Evolutionary conservation across 2,888 invertebrate genomes (phyloP), one percentile per base, ranked within the genome.

Genomic region (Agrilus mali): DNA sequence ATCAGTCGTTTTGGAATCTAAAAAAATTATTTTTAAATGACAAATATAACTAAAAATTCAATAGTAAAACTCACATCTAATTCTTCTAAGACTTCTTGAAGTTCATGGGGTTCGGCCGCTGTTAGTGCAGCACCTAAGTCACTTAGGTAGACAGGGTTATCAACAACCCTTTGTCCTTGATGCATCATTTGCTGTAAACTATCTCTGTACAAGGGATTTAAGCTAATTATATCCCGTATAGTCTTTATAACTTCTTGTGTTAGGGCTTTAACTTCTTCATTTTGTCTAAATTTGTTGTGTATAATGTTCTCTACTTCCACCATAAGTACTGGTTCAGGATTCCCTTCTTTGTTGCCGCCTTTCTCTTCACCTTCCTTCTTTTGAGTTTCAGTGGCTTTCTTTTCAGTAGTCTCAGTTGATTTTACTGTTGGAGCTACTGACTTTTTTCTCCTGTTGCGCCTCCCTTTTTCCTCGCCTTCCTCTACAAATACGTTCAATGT

Each of bases 161-260:
- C 98, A 10, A 96, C 89, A 20, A 97, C 93, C 44, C 94, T 75
- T 66, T 95, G 94, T 2, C 95, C 95, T 58, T 94, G 93, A 55
- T 95, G 93, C 57, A 98, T 72, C 83, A 98, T 93, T 68, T 96
- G 94, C 60, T 94, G 92, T n/a, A 98, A 77, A 40, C 94, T 93
- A 64, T 98, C 97, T 52, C 95, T 83, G 63, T 97, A 97, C 45
- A 98, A 69, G 1, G 96, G 94, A 76, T 97, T 98, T 72, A 97
- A 77, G 51, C 90, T 88, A 48, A 98, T 95, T 46, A 98, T 95
- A 68, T 98, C 98, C 42, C 95, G 74, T 50, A 97, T 94, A 0
- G 96, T 97, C 69, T 96, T 94, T 37, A 96, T 93, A 45, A 96
- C 80, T 72, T 97, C 96, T 65, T 95, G 94, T 0, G 93, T 95